phyloP scores from a whole-genome alignment of 2,888 invertebrate genomes.

The Abrostola tripartita region DNA sequence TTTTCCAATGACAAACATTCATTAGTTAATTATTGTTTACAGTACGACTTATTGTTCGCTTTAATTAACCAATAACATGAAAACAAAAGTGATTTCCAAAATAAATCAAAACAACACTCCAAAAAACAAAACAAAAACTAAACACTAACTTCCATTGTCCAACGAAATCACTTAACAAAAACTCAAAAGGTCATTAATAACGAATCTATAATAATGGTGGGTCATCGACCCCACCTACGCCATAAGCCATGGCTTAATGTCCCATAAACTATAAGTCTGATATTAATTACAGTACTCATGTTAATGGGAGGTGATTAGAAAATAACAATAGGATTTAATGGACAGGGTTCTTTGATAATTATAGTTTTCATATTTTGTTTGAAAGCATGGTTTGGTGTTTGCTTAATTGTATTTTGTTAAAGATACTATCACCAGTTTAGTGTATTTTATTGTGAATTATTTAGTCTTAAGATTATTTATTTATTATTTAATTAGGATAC shows the following conservation, averaged over 20 bases:
- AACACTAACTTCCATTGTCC: slow-evolving; percentile 7
- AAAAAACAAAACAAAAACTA: neutral
- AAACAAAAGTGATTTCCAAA: neutral
- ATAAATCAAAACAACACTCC: neutral
- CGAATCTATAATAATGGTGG: slow-evolving; percentile 35
- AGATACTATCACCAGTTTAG: neutral
- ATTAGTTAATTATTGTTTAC: too few species aligned
- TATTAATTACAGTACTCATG: slow-evolving; percentile 53
- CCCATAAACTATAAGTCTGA: slow-evolving; percentile 52
- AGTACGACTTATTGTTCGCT: too few species aligned
- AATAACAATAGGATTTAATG: slow-evolving; percentile 32
- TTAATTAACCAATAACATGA: neutral
- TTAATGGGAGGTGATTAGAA: slow-evolving; percentile 54
- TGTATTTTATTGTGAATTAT: neutral
- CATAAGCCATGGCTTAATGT: slow-evolving; percentile 45
- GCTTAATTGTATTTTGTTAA: neutral
- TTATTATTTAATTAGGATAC: too few species aligned
- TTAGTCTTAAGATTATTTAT: neutral
- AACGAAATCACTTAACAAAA: slow-evolving; percentile 10
- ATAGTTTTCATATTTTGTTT: neutral
- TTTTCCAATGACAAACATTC: too few species aligned
- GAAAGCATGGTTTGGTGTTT: neutral
- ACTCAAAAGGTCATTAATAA: slow-evolving; percentile 23
- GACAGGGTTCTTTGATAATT: slow-evolving; percentile 3
- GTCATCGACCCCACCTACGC: slow-evolving; percentile 52